Evolutionary conservation across 2,797 vertebrate genomes (phyloP), one percentile per base, ranked within the genome.

Genomic region (Acanthurus lineatus): DNA sequence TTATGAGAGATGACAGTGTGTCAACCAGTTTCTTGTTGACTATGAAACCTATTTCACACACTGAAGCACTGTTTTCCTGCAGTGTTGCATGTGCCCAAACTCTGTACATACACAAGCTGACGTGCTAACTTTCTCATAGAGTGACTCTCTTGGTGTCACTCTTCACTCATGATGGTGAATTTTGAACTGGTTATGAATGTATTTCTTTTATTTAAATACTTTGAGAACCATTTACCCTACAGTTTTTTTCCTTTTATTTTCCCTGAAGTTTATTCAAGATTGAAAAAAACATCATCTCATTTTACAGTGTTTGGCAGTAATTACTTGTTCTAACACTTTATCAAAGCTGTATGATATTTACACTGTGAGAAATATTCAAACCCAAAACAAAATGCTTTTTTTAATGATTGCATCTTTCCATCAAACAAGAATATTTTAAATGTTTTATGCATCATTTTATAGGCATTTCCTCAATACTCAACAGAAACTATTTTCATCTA

Each of bases 21-120:
- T 91, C 83, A 85, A 81, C 66, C 78, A 51, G 85, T 85, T 88
- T 89, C 81, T 85, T 89, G 88, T 87, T 89, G 85, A 87, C 88
- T 93, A 85, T 88, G 87, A 92, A 92, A 92, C 90, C 79, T 87
- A 68, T 85, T 86, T 83, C 81, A 85, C 78, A 90, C 72, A 79
- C 76, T 63, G 56, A 79, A 79, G 73, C 67, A 57, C 70, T 62
- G 71, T 78, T 75, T 77, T 82, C 57, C 70, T 69, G 63, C 68
- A 52, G 11, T 61, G 69, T 32, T 66, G 73, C 70, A 73, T 85
- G 62, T 58, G 60, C 51, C 70, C 2, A 60, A 79, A 82, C 42
- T 45, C 40, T 72, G 49, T 63, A 59, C 61, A 59, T 35, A 70
- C 42, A 60, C 49, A 56, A 20, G 32, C 58, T 19, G 8, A 42